A percentile compares a stretch with the other conserved stretches of the same genome.
phyloP scores from a whole-genome alignment of 1,140 invertebrate species.

The Choristoneura fumiferana region DNA sequence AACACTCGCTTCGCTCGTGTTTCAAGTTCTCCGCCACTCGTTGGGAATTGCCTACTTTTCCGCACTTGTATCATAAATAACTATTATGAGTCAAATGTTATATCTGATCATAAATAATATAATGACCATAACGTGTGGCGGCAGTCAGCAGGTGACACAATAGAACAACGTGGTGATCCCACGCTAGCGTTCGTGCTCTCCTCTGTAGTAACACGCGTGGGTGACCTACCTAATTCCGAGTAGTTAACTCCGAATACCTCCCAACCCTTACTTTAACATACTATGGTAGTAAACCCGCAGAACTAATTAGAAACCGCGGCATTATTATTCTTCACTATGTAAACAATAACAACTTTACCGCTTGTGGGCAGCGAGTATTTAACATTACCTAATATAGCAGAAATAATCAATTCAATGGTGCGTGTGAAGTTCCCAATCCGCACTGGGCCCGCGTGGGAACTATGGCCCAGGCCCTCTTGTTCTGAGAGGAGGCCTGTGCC shows the following conservation, averaged over 20 bases:
- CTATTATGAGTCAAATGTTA: slow-evolving; percentile 10
- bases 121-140: slow-evolving; percentile 15
- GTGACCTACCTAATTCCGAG: slow-evolving; percentile 36
- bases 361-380: not conserved
- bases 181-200: slow-evolving; percentile 34
- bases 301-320: not conserved
- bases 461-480: too few relatives aligned
- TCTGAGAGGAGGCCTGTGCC: too few relatives aligned
- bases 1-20: too few relatives aligned
- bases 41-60: too few relatives aligned
- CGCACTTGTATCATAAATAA: too few relatives aligned
- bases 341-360: not conserved
- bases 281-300: not conserved
- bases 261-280: slow-evolving; percentile 2
- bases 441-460: too few relatives aligned
- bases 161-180: slow-evolving; percentile 29
- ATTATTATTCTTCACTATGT: not conserved
- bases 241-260: slow-evolving; percentile 36
- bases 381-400: not conserved
- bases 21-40: too few relatives aligned
- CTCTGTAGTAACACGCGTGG: slow-evolving; percentile 27
- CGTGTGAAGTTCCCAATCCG: too few relatives aligned
- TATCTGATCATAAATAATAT: slow-evolving; percentile 22
- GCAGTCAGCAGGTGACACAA: slow-evolving; percentile 32
- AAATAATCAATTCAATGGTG: too few relatives aligned